Evolutionary conservation across 1,140 invertebrate species (phyloP).

Genomic region (Ridgeia piscesae): DNA sequence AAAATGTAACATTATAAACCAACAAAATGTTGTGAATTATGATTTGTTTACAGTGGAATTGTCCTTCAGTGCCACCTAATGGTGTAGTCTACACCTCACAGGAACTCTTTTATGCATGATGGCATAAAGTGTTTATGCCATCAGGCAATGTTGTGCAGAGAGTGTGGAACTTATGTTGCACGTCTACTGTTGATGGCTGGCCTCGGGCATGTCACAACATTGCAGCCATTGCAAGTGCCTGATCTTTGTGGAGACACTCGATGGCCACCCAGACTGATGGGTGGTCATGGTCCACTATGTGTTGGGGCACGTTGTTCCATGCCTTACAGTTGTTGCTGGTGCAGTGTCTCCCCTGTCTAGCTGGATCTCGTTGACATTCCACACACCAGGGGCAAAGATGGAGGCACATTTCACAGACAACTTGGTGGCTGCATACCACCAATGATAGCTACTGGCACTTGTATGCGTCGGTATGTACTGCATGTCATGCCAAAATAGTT

Average conservation of each 20-base stretch:
- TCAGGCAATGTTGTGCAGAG: background rate
- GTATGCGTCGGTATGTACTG: background rate
- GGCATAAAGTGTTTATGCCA: background rate
- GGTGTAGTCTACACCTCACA: background rate
- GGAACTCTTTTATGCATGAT: background rate
- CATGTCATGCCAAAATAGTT: slow-evolving; percentile 11
- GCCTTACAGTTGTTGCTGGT: slow-evolving; percentile 14
- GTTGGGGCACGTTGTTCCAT: background rate
- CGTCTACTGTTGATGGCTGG: background rate
- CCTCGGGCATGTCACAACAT: background rate
- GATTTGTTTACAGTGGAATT: too few species aligned
- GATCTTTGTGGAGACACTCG: slow-evolving; percentile 8
- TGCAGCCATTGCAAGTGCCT: background rate
- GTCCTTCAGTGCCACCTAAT: background rate
- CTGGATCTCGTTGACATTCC: background rate
- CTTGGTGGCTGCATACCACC: slow-evolving; percentile 7
- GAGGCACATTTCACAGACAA: slow-evolving; percentile 13
- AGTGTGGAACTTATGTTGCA: background rate
- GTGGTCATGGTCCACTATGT: slow-evolving; percentile 11
- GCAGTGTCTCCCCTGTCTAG: background rate
- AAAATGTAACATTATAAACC: too few species aligned
- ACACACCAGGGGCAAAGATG: background rate
- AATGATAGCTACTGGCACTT: background rate
- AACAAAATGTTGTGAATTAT: too few species aligned
- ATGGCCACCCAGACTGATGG: slow-evolving; percentile 12